These are phyloP conservation scores for Platygyra sinensis DNA, from an alignment of 64 coral and sea anemone genomes.

Conservation along the genomic window DNA sequence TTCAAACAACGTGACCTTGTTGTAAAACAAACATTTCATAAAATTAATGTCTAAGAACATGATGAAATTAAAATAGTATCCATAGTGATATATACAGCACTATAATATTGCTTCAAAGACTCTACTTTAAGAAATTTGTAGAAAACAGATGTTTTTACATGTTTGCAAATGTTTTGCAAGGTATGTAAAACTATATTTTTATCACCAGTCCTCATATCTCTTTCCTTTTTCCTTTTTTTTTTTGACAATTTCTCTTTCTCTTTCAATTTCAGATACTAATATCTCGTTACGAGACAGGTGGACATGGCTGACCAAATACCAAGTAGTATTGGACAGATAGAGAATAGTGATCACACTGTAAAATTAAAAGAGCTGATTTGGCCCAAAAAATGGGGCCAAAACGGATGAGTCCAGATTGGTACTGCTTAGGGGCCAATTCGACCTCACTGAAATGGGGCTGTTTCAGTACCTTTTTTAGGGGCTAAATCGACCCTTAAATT, in stretches of 20 bases:
- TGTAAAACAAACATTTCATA: slow-evolving; percentile 28
- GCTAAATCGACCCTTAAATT: too few species aligned
- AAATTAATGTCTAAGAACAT: slow-evolving; percentile 17
- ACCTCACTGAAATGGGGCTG: too few species aligned
- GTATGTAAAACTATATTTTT: slow-evolving; percentile 29
- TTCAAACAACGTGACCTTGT: slow-evolving; percentile 30
- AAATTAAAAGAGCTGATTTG: too few species aligned
- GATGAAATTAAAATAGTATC: slow-evolving; percentile 15
- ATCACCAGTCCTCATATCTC: slow-evolving; percentile 22
- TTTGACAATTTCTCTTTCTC: slow-evolving; percentile 24
- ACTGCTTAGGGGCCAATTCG: too few species aligned
- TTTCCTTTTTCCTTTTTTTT: slow-evolving; percentile 19
- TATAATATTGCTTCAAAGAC: slow-evolving; percentile 11
- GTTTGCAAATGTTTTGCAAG: slow-evolving; percentile 16
- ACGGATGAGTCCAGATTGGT: too few species aligned
- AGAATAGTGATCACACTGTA: not conserved
- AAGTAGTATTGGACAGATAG: slow-evolving; percentile 1
- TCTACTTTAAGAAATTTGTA: slow-evolving; percentile 8
- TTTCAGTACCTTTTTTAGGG: too few species aligned
- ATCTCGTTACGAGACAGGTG: not conserved
- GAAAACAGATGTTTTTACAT: slow-evolving; percentile 24
- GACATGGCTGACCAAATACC: slow-evolving; percentile 22
- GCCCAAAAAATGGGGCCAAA: too few species aligned
- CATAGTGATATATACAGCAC: slow-evolving; percentile 14
- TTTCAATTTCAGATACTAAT: slow-evolving; percentile 16